phyloP scores from a whole-genome alignment of 1,140 invertebrate genomes.

The Trichonephila clavipes region DNA sequence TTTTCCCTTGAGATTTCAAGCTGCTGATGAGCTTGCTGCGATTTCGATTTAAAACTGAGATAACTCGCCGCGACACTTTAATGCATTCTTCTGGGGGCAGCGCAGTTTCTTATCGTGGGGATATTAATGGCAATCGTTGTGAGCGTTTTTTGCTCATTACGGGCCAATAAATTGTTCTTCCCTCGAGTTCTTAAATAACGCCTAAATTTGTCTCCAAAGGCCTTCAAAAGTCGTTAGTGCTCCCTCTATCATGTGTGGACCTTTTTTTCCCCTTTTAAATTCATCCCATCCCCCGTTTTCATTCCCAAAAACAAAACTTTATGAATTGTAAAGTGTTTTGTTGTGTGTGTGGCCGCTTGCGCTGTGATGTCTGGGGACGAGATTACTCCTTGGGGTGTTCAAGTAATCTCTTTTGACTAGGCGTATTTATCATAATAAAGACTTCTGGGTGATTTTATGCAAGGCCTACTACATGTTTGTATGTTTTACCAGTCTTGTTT shows the following conservation, averaged over 20 bases:
- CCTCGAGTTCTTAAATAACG: slow-evolving; percentile 47
- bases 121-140: slow-evolving; percentile 49
- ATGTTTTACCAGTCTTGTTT: background rate
- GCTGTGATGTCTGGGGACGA: background rate
- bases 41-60: slow-evolving; percentile 26
- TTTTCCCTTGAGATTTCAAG: background rate
- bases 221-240: slow-evolving; percentile 25
- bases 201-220: slow-evolving; percentile 46
- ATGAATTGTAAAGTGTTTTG: slow-evolving; percentile 54
- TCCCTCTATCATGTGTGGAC: background rate
- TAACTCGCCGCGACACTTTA: slow-evolving; percentile 25
- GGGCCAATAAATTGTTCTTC: slow-evolving; percentile 41
- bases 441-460: slow-evolving; percentile 29
- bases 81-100: background rate
- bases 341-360: background rate
- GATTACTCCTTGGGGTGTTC: background rate
- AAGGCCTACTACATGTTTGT: background rate
- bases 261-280: background rate
- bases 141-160: slow-evolving; percentile 48
- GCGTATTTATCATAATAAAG: slow-evolving; percentile 59
- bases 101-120: slow-evolving; percentile 28
- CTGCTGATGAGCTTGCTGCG: slow-evolving; percentile 6
- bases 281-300: no score
- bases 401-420: slow-evolving; percentile 21
- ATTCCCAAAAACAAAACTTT: background rate